Evolutionary conservation across 2,888 invertebrate species (phyloP).

Genomic region (Dynastes maya): DNA sequence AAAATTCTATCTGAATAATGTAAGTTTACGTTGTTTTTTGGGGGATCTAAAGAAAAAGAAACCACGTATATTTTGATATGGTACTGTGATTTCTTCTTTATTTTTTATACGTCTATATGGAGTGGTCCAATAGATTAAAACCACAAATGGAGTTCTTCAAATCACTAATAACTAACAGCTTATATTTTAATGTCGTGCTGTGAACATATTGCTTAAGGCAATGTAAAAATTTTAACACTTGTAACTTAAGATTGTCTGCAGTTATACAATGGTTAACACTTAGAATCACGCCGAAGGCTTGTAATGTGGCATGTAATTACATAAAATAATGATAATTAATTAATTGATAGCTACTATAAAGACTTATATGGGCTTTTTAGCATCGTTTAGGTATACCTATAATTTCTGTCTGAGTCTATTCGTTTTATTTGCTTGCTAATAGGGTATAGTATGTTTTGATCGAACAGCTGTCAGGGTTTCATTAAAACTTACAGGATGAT

Average conservation of each 20-base stretch:
- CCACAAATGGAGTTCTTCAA: not conserved
- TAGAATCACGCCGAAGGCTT: constrained; percentile 15
- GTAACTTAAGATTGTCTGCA: no score
- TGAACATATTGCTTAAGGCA: not conserved
- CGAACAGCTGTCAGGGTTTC: constrained; percentile 11
- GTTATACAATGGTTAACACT: not conserved
- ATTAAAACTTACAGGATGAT: constrained; percentile 18
- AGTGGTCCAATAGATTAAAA: not conserved
- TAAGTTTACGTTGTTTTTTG: not conserved
- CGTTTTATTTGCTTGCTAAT: constrained; percentile 8
- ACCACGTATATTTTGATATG: constrained; percentile 11
- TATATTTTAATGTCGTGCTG: constrained; percentile 16
- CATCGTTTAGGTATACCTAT: constrained; percentile 10
- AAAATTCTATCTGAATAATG: not conserved
- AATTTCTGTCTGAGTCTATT: constrained; percentile 8
- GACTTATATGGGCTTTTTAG: constrained; percentile 13
- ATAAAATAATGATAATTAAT: constrained; percentile 39
- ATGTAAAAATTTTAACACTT: constrained; percentile 35
- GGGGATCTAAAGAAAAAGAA: not conserved
- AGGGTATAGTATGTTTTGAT: constrained; percentile 35
- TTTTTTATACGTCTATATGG: not conserved
- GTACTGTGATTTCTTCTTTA: not conserved
- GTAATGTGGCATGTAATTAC: constrained; percentile 32
- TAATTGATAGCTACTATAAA: constrained; percentile 33
- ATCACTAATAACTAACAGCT: not conserved